Evolutionary conservation across 2,888 invertebrate genomes (phyloP).

Genomic region (Dromius quadrimaculatus): DNA sequence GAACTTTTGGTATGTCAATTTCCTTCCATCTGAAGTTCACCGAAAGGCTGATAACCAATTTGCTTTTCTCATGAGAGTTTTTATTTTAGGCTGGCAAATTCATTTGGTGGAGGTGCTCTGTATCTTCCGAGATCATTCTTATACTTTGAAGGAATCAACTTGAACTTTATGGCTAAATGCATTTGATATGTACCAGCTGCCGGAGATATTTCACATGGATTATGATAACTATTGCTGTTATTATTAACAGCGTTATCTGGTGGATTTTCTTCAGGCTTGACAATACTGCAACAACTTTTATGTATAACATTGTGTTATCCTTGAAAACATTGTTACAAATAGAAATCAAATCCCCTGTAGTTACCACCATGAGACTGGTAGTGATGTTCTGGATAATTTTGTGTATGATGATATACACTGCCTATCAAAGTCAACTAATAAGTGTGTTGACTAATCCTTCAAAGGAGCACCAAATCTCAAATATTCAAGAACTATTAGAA

Average conservation of each 20-base stretch:
- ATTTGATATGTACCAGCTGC: background rate
- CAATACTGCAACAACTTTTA: background rate
- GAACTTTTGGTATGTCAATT: background rate
- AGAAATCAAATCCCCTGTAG: background rate
- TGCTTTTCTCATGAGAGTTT: background rate
- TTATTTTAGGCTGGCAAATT: background rate
- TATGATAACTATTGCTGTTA: background rate
- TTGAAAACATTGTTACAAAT: background rate
- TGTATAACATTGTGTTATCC: background rate
- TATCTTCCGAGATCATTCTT: background rate
- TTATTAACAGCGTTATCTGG: background rate
- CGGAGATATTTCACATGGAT: background rate
- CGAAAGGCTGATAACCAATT: background rate
- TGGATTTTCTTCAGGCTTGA: background rate
- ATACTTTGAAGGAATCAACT: background rate
- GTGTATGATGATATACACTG: conserved; percentile 67
- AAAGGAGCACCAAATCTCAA: conserved; percentile 63
- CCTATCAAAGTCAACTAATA: conserved; percentile 72
- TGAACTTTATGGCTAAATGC: background rate
- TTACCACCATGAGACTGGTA: background rate
- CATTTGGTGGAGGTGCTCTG: background rate
- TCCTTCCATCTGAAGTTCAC: background rate
- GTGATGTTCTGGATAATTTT: background rate
- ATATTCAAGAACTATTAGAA: conserved; percentile 17
- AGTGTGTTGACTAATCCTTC: conserved; percentile 69